Evolutionary conservation across 2,888 invertebrate species (phyloP).

Genomic region (Leptogaster cylindrica): DNA sequence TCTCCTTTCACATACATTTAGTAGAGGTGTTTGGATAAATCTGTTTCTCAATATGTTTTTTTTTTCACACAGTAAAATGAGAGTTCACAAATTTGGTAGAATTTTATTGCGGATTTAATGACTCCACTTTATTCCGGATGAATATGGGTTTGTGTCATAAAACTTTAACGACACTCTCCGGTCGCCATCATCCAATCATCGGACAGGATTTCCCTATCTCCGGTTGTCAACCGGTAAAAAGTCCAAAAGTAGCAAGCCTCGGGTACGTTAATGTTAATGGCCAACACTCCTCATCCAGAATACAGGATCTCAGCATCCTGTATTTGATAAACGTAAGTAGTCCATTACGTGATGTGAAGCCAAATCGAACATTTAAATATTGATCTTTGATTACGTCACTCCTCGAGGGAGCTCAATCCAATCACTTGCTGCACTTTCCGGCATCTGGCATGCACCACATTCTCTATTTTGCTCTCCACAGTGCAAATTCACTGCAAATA

Average conservation of each 20-base stretch:
- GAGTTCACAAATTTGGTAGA: too few species aligned
- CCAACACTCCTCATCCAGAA: too few species aligned
- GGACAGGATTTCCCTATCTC: too few species aligned
- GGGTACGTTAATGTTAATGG: too few species aligned
- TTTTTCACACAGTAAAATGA: too few species aligned
- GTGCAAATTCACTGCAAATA: neutral
- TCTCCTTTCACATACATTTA: too few species aligned
- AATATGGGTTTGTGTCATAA: constrained; percentile 12
- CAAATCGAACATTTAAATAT: constrained; percentile 21
- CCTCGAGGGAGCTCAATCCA: neutral
- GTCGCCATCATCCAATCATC: neutral
- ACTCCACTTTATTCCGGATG: constrained; percentile 3
- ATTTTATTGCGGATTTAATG: constrained; percentile 22
- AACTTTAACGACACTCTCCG: neutral
- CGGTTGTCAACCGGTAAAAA: neutral
- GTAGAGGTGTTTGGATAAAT: too few species aligned
- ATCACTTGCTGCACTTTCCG: neutral
- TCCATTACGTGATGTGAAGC: constrained; percentile 2
- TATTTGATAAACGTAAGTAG: constrained; percentile 13
- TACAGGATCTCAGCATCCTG: neutral
- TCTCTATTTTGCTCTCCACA: neutral
- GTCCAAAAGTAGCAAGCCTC: too few species aligned
- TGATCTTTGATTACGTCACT: constrained; percentile 23
- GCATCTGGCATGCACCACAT: too few species aligned
- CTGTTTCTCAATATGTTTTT: too few species aligned